Evolutionary conservation across 2,797 vertebrate genomes (phyloP).

Genomic region (Erethizon dorsatum): DNA sequence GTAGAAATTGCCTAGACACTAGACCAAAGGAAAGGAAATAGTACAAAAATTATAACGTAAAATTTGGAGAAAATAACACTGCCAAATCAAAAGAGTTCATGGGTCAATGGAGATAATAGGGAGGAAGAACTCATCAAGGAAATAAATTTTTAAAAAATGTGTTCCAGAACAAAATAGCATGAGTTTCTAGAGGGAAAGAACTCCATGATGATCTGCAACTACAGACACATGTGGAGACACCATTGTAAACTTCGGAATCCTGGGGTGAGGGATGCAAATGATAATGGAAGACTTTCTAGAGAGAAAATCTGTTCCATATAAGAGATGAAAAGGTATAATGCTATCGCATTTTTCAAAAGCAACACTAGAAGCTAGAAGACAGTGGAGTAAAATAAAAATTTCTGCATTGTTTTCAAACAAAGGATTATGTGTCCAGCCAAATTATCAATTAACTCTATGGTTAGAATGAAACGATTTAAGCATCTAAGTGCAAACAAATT

Average conservation of each 20-base stretch:
- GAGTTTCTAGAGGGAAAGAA: neutral
- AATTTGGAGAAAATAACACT: neutral
- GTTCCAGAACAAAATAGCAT: neutral
- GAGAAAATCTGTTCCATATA: neutral
- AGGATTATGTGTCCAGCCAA: neutral
- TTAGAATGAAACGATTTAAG: neutral
- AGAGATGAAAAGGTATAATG: neutral
- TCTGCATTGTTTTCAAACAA: neutral
- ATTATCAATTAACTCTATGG: neutral
- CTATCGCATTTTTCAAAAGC: neutral
- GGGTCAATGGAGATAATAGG: neutral
- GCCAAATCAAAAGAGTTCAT: neutral
- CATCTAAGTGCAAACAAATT: neutral
- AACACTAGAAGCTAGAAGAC: neutral
- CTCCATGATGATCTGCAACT: too few species aligned
- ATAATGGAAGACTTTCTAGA: neutral
- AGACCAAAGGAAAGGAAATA: neutral
- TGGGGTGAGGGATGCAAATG: neutral
- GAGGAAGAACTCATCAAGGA: neutral
- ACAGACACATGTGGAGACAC: neutral
- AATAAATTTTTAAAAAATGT: neutral
- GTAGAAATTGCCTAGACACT: neutral
- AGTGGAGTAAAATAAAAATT: neutral
- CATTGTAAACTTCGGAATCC: neutral
- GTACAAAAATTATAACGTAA: neutral